Percentiles rank a stretch among this genome's conserved stretches.
Conservation (phyloP, 2,797 vertebrate species). For the Thaleichthys pacificus region DNA sequence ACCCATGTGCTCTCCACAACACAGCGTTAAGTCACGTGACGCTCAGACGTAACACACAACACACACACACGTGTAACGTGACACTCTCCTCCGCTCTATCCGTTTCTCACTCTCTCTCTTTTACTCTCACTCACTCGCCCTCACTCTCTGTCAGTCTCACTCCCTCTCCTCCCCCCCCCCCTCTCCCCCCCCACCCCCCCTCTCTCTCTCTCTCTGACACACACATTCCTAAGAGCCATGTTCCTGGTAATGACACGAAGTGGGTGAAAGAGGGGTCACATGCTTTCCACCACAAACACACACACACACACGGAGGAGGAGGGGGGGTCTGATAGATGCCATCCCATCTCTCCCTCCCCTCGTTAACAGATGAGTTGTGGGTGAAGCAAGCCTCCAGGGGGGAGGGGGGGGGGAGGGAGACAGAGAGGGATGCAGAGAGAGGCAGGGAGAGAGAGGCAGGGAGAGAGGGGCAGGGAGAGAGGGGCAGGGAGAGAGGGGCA, state of each 20-base stretch:
- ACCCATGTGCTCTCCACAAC: conserved; percentile 29
- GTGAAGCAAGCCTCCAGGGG: conserved; percentile 32
- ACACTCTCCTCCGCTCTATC: background rate
- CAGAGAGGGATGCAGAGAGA: conserved; percentile 24
- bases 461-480: conserved; percentile 17
- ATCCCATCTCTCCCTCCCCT: conserved; percentile 13
- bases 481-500: conserved; percentile 31
- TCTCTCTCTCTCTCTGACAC: background rate
- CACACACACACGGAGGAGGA: background rate
- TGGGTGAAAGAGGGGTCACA: conserved; percentile 16
- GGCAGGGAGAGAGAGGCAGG: conserved; percentile 2
- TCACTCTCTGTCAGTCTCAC: no score
- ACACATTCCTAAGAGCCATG: background rate
- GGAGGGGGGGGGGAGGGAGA: conserved; percentile 23
- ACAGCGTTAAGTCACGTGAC: background rate
- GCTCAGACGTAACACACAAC: background rate
- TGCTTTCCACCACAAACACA: background rate
- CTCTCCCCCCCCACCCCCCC: background rate
- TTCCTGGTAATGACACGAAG: conserved; percentile 6
- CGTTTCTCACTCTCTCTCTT: no score
- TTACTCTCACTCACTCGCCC: no score
- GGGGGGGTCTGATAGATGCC: conserved; percentile 16
- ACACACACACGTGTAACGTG: background rate
- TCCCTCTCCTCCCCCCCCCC: no score
- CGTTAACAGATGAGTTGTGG: conserved; percentile 59